A percentile compares a stretch with the other conserved stretches of the same genome.
Evolutionary conservation across 2,797 vertebrate genomes (phyloP).

Genomic region (Chaenodraco wilsoni): DNA sequence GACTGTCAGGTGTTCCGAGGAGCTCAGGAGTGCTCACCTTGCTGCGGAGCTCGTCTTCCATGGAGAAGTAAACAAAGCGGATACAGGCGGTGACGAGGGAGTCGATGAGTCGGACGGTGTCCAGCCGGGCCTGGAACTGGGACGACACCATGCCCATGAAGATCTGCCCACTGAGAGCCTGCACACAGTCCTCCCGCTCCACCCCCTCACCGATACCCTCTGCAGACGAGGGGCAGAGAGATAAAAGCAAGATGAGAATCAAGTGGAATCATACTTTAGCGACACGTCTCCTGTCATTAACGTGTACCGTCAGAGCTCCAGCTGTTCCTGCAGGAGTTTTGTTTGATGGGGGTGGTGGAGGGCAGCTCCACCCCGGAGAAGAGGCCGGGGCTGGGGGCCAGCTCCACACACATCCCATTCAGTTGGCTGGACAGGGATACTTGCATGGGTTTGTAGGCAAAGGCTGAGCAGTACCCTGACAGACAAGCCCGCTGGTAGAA

Average conservation of each 20-base stretch:
- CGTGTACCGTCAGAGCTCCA: slow-evolving; percentile 96
- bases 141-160: slow-evolving; percentile 99
- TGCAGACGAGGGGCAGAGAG: slow-evolving; percentile 60
- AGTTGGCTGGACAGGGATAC: slow-evolving; percentile 92
- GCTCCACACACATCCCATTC: slow-evolving; percentile 95
- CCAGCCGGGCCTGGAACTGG: slow-evolving; percentile 97
- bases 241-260: neutral
- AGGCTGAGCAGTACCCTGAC: slow-evolving; percentile 97
- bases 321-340: slow-evolving; percentile 89
- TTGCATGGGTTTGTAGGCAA: slow-evolving; percentile 98
- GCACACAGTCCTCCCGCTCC: slow-evolving; percentile 96
- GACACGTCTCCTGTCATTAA: neutral
- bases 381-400: slow-evolving; percentile 89
- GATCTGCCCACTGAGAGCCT: slow-evolving; percentile 97
- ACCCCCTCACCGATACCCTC: slow-evolving; percentile 97
- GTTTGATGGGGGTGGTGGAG: slow-evolving; percentile 91
- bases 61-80: slow-evolving; percentile 98
- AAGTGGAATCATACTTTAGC: neutral
- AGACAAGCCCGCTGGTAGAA: slow-evolving; percentile 98
- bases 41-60: slow-evolving; percentile 98
- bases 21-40: slow-evolving; percentile 84
- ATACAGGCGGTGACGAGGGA: slow-evolving; percentile 97
- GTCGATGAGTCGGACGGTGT: slow-evolving; percentile 96
- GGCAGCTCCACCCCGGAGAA: slow-evolving; percentile 92
- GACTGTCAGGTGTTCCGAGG: neutral